These are phyloP conservation scores for Zingel zingel DNA, from an alignment of 2,113 vertebrate genomes.

Conservation along the genomic window DNA sequence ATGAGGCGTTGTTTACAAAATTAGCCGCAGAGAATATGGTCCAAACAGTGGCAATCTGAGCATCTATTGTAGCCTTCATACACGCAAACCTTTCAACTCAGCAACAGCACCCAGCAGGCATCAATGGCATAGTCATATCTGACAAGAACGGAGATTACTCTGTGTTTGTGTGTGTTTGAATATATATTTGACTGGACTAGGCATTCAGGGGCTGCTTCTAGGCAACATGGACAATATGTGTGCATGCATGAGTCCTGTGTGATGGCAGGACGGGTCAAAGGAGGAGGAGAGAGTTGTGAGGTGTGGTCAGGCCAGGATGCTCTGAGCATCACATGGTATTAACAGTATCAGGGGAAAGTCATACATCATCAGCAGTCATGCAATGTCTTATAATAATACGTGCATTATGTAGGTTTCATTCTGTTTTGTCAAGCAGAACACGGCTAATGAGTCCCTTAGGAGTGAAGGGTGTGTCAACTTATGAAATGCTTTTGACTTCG, in stretches of 20 bases:
- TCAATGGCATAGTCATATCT: slow-evolving; percentile 33
- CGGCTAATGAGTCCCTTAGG: not conserved
- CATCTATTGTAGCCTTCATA: slow-evolving; percentile 5
- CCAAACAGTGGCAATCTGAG: slow-evolving; percentile 12
- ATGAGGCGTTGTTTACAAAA: slow-evolving; percentile 17
- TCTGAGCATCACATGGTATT: not conserved
- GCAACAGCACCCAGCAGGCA: slow-evolving; percentile 46
- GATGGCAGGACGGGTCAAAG: slow-evolving; percentile 1
- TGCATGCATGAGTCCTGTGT: slow-evolving; percentile 6
- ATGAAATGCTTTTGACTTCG: not conserved
- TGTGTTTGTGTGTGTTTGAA: slow-evolving; percentile 25
- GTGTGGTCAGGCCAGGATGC: not conserved
- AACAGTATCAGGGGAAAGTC: not conserved
- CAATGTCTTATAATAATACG: not conserved
- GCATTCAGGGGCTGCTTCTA: slow-evolving; percentile 19
- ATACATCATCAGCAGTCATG: not conserved
- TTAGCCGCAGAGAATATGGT: slow-evolving; percentile 18
- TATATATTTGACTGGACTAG: slow-evolving; percentile 21
- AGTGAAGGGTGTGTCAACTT: not conserved
- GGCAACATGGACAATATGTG: slow-evolving; percentile 32
- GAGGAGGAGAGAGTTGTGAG: not conserved
- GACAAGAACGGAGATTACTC: slow-evolving; percentile 20
- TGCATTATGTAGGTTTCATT: not conserved
- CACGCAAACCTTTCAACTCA: slow-evolving; percentile 36
- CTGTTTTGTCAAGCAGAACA: not conserved